Evolutionary conservation across 2,113 vertebrate genomes (phyloP).

Genomic region (Anas platyrhynchos): DNA sequence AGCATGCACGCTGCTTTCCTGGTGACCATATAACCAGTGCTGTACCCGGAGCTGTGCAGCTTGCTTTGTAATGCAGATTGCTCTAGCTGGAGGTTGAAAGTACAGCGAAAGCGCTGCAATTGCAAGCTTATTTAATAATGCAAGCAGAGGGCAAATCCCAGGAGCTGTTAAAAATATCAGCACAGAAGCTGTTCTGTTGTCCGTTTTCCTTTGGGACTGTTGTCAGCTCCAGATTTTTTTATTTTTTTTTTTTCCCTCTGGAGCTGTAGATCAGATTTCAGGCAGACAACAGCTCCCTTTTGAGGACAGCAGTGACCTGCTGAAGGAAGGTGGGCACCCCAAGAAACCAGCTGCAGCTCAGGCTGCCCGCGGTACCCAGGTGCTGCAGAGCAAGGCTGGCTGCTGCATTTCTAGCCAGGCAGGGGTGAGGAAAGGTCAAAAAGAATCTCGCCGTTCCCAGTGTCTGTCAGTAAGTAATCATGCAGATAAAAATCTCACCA

Average conservation of each 20-base stretch:
- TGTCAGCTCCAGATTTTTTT: neutral
- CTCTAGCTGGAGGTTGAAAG: neutral
- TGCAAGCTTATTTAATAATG: neutral
- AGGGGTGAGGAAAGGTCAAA: slow-evolving; percentile 61
- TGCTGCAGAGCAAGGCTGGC: neutral
- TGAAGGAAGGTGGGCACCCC: neutral
- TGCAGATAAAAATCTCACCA: slow-evolving; percentile 69
- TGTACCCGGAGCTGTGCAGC: neutral
- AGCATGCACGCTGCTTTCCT: neutral
- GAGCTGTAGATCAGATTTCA: neutral
- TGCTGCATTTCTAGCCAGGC: neutral
- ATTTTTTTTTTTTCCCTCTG: too few relatives aligned
- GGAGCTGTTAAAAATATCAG: neutral
- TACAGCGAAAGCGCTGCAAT: neutral
- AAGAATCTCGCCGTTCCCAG: slow-evolving; percentile 41
- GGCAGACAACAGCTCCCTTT: neutral
- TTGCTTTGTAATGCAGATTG: neutral
- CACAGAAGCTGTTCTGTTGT: neutral
- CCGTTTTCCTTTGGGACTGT: neutral
- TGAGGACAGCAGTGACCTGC: neutral
- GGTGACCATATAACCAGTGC: neutral
- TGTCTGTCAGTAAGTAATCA: slow-evolving; percentile 69
- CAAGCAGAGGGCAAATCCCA: neutral
- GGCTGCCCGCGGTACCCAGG: neutral
- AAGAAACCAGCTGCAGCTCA: neutral